Conservation (phyloP, 1,140 invertebrate species). For the Atta texana region DNA sequence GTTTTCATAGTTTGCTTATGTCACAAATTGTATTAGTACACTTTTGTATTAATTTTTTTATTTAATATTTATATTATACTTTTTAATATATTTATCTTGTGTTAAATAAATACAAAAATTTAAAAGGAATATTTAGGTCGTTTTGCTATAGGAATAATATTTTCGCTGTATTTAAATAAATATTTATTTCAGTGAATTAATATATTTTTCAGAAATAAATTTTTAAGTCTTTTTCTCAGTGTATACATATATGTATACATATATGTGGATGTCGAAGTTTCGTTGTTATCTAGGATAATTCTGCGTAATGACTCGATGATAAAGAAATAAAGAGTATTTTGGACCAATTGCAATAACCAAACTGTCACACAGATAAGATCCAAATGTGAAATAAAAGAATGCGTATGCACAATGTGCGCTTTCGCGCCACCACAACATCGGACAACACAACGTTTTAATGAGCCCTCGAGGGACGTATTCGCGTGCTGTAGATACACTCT, state of each 20-base stretch:
- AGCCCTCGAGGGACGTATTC: conserved; percentile 54
- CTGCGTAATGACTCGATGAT: not conserved
- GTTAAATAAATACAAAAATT: too few species aligned
- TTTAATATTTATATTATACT: too few species aligned
- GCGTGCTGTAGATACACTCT: conserved; percentile 52
- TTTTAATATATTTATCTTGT: too few species aligned
- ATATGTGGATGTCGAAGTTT: not conserved
- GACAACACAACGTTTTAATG: conserved; percentile 60
- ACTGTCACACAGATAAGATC: not conserved
- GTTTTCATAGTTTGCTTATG: too few species aligned
- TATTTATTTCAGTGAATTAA: too few species aligned
- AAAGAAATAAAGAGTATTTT: conserved; percentile 31
- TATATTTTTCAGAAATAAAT: too few species aligned
- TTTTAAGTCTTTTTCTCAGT: too few species aligned
- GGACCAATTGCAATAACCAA: not conserved
- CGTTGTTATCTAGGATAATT: conserved; percentile 18
- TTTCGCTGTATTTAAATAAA: too few species aligned
- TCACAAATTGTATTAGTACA: too few species aligned
- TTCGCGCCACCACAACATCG: conserved; percentile 14
- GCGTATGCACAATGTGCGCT: conserved; percentile 22
- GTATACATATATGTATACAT: not conserved
- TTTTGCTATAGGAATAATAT: too few species aligned
- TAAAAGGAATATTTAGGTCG: too few species aligned
- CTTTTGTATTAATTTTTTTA: too few species aligned
- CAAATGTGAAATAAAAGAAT: conserved; percentile 28